Evolutionary conservation across 2,113 vertebrate genomes (phyloP), one percentile per base, ranked within the genome.

Genomic region (Nerophis lumbriciformis): DNA sequence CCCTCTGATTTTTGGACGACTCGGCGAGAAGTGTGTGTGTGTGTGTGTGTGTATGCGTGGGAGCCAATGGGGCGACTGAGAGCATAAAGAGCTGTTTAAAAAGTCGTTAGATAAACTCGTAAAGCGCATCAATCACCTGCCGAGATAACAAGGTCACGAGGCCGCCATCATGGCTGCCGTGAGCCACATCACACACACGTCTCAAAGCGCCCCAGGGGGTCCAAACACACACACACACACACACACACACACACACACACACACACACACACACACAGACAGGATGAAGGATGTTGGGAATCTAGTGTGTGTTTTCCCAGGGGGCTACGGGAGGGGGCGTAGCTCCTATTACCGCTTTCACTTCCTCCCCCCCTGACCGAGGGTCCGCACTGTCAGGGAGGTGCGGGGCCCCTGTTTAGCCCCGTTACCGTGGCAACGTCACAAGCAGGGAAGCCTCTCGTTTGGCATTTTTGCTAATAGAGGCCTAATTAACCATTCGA

Each of bases 51-150:
- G 42, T 11, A 11, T 11, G 42, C 12, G 42, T 45, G 42, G 42
- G 38, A 39, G 51, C 36, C n/a, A 38, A 54, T 44, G 48, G 12
- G 54, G 8, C 35, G 50, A 52, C 48, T 9, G 15, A 4, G 59
- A 55, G 61, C 36, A 44, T 36, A 12, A 50, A 56, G 38, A 14
- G 7, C 28, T 50, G 62, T 2, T 63, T 69, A 65, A 59, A 48
- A 69, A 37, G 35, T 28, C 48, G 44, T 72, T 54, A 70, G 42
- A 12, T 5, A 36, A 52, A 70, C 53, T 66, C 64, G 52, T 15
- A 51, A 53, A 45, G 58, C 5, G n/a, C 14, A 72, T 69, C 3
- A 71, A 53, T 69, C 68, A 69, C 45, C 54, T 62, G 56, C 54
- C 5, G 12, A 44, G 39, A 55, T 2, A 48, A 48, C 10, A 44